Conservation (phyloP, 2,113 vertebrate species). For the Otis tarda region DNA sequence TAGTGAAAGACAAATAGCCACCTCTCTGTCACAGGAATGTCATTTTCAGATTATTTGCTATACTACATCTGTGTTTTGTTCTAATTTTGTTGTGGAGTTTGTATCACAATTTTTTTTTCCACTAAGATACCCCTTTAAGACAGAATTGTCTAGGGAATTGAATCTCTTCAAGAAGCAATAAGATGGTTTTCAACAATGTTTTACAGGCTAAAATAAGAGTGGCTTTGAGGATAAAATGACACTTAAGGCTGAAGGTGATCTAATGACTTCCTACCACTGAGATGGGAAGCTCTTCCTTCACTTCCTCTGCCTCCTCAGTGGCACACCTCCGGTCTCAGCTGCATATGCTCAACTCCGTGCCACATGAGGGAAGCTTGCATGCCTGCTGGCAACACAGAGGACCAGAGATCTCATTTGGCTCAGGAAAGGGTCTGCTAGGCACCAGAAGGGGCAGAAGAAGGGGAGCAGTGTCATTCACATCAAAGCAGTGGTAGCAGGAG, state of each 20-base stretch:
- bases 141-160: neutral
- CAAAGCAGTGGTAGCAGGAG: neutral
- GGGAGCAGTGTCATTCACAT: neutral
- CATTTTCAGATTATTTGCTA: neutral
- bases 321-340: neutral
- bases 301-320: neutral
- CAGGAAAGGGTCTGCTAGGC: neutral
- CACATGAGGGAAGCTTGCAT: neutral
- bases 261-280: neutral
- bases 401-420: neutral
- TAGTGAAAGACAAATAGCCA: conserved; percentile 16
- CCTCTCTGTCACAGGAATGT: neutral
- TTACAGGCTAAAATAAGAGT: neutral
- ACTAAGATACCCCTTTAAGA: neutral
- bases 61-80: neutral
- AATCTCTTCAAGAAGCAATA: neutral
- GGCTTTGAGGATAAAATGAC: neutral
- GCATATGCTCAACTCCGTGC: neutral
- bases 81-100: neutral
- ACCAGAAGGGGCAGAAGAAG: neutral
- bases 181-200: neutral
- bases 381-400: fast-evolving
- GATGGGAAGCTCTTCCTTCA: neutral
- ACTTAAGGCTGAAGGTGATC: neutral
- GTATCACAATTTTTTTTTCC: neutral